Base-by-base conservation (phyloP, 2,113 vertebrate species). In the Elgaria multicarinata region DNA sequence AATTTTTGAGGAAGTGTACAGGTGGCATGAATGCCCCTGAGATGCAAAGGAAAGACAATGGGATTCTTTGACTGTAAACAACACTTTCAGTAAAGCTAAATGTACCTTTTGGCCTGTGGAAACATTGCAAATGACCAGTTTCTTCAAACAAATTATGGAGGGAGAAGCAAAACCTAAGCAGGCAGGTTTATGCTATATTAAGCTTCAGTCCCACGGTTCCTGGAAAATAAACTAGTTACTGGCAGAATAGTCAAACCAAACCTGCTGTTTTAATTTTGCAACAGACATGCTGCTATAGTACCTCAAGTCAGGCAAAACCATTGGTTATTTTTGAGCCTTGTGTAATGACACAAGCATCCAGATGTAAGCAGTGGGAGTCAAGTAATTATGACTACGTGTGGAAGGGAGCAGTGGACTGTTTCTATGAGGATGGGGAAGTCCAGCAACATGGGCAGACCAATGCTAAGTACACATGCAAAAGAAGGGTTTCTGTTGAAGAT, bases 151-250 rank as follows among this genome's bases (percentile, higher is more conserved):
- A 78, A 91, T 83, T 85, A 55, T 58, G 53, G 0, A 0, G 9
- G 16, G 0, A 46, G 31, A 55, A 92, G 71, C 12, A 75, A 64
- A 74, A 46, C 20, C 42, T 64, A 66, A 89, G 44, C 71, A 50
- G n/a, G 22, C 72, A 67, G 62, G 88, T 76, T 67, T 72, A 53
- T 77, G 42, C 87, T 89, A 84, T 84, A 77, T 89, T 84, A 89
- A 39, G 67, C n/a, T 74, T 69, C 62, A 90, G 62, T 55, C 16
- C 10, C 36, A 75, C 62, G 53, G 72, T 81, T 87, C 86, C 92
- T 95, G 91, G 1, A 18, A 93, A 86, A 90, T 67, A 83, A 91
- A 92, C 84, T 58, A 58, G 76, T 82, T 93, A 83, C 89, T 87
- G 62, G 89, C 72, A 86, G 22, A 71, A 86, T 2, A 4, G 64